Evolutionary conservation across 1,140 invertebrate genomes (phyloP).

Genomic region (Oncopodura yosiiana): DNA sequence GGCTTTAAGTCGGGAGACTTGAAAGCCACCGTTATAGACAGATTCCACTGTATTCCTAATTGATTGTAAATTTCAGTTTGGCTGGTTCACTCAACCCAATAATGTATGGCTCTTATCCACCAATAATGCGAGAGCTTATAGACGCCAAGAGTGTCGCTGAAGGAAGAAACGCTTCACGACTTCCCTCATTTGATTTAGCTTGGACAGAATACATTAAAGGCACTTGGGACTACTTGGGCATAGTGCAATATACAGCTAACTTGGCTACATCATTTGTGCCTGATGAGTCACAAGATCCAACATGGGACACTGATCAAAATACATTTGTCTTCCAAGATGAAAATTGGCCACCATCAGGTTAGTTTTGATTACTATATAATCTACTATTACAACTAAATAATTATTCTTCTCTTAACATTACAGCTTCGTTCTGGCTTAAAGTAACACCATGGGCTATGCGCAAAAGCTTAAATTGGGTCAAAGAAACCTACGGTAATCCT

Average conservation of each 20-base stretch:
- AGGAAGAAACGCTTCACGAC: slow-evolving; percentile 21
- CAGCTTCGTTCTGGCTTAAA: no score
- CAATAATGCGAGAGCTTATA: slow-evolving; percentile 34
- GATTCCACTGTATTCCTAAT: no score
- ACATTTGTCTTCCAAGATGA: background rate
- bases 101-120: slow-evolving; percentile 37
- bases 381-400: no score
- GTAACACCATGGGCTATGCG: slow-evolving; percentile 38
- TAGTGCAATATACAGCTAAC: slow-evolving; percentile 40
- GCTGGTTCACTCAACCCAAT: slow-evolving; percentile 26
- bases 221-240: slow-evolving; percentile 41
- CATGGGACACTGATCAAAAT: slow-evolving; percentile 12
- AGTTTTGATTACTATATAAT: slow-evolving; percentile 44
- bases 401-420: no score
- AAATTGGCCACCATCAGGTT: slow-evolving; percentile 53
- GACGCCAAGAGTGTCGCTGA: slow-evolving; percentile 17
- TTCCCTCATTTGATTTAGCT: slow-evolving; percentile 16
- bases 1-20: no score
- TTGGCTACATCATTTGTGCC: background rate
- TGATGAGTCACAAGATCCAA: slow-evolving; percentile 8
- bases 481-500: slow-evolving; percentile 37
- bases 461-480: slow-evolving; percentile 39
- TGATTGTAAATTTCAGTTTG: slow-evolving; percentile 10
- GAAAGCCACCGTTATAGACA: no score
- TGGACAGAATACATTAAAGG: slow-evolving; percentile 20